phyloP scores from a whole-genome alignment of 2,113 vertebrate genomes.

The Natator depressus region DNA sequence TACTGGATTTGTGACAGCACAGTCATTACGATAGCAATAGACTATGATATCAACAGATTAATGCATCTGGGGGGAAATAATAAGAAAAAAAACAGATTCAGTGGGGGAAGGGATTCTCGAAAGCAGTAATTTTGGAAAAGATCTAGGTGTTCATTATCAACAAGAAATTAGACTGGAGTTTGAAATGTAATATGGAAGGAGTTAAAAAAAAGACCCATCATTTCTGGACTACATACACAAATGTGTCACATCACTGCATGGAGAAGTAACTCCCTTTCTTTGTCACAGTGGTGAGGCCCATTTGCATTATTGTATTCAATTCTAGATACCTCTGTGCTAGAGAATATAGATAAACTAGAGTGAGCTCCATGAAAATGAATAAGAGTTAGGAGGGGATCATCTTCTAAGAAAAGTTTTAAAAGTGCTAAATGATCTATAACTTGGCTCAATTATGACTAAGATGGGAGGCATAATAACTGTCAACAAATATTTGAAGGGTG shows the following conservation, averaged over 20 bases:
- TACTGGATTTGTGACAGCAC: neutral
- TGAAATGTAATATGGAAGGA: neutral
- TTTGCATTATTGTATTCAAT: neutral
- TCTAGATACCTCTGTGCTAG: neutral
- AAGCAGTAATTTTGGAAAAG: neutral
- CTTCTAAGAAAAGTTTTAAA: neutral
- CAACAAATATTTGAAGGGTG: neutral
- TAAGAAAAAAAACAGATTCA: neutral
- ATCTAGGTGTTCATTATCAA: neutral
- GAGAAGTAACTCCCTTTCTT: neutral
- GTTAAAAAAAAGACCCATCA: neutral
- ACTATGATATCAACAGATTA: neutral
- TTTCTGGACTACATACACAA: neutral
- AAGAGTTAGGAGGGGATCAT: neutral
- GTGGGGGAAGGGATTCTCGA: neutral
- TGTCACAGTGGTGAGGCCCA: neutral
- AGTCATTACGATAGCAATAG: neutral
- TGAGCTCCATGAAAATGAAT: neutral
- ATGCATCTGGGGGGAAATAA: neutral
- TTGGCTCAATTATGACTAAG: neutral
- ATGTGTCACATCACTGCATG: neutral
- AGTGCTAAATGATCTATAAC: neutral
- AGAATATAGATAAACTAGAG: neutral
- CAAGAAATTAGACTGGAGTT: neutral
- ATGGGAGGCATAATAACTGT: neutral